Evolutionary conservation across 2,113 vertebrate genomes (phyloP).

Genomic region (Larimichthys crocea): DNA sequence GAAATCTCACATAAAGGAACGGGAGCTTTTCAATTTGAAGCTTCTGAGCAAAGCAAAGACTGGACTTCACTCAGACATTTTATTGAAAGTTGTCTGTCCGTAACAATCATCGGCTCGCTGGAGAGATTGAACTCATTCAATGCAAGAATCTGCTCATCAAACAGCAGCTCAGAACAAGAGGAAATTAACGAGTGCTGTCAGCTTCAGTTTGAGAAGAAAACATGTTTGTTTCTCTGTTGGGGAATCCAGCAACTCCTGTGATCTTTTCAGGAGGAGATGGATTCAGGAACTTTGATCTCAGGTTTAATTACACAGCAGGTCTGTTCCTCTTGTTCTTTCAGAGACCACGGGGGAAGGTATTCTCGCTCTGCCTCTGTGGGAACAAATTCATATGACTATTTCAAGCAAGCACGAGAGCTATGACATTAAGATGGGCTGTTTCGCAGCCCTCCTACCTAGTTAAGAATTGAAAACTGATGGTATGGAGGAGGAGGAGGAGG

Average conservation of each 20-base stretch:
- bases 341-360: conserved; percentile 32
- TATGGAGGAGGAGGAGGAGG: conserved; percentile 39
- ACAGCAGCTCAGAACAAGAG: conserved; percentile 1
- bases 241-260: conserved; percentile 18
- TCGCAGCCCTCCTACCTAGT: conserved; percentile 56
- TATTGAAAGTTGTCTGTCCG: not conserved
- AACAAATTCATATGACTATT: conserved; percentile 56
- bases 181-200: conserved; percentile 13
- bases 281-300: conserved; percentile 42
- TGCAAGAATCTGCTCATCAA: conserved; percentile 7
- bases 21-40: conserved; percentile 15
- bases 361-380: conserved; percentile 48
- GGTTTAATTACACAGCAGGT: conserved; percentile 54
- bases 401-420: conserved; percentile 27
- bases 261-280: conserved; percentile 29
- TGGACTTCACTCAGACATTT: conserved; percentile 17
- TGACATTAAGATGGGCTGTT: conserved; percentile 55
- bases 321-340: conserved; percentile 24
- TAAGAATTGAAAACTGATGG: conserved; percentile 47
- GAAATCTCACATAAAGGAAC: conserved; percentile 1
- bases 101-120: not conserved
- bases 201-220: conserved; percentile 19
- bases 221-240: conserved; percentile 2
- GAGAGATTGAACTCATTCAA: not conserved
- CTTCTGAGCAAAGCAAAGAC: conserved; percentile 20